These are phyloP conservation scores for Procambarus clarkii DNA, from an alignment of 1,140 invertebrate genomes.

Conservation along the genomic window DNA sequence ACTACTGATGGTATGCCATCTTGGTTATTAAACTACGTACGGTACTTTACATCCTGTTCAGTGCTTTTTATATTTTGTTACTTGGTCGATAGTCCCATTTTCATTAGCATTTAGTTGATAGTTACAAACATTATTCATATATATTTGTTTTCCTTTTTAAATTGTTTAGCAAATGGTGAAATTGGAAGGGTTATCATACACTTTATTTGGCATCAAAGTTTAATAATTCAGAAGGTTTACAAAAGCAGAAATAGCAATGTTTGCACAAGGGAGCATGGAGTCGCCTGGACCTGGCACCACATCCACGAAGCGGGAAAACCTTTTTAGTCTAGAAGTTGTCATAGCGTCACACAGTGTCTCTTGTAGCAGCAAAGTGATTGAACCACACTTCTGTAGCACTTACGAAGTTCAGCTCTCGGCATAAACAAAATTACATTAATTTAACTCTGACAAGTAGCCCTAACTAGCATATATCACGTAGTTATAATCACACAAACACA, in stretches of 20 bases:
- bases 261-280: conserved; percentile 49
- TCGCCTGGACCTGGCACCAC: conserved; percentile 10
- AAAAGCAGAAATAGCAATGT: conserved; percentile 37
- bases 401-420: no score
- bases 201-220: conserved; percentile 31
- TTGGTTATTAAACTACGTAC: not conserved
- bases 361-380: no score
- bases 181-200: not conserved
- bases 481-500: no score
- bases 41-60: not conserved
- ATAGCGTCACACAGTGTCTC: no score
- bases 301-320: no score
- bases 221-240: conserved; percentile 46
- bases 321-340: no score
- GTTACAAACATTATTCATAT: no score
- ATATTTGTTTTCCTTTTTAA: no score
- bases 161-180: not conserved
- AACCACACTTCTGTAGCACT: no score
- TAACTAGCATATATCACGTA: no score
- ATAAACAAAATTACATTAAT: no score
- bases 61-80: conserved; percentile 1
- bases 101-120: not conserved
- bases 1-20: not conserved
- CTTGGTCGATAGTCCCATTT: conserved; percentile 32
- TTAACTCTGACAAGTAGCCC: no score